These are phyloP conservation scores for Molothrus ater DNA, from an alignment of 2,797 vertebrate genomes.

Conservation along the genomic window DNA sequence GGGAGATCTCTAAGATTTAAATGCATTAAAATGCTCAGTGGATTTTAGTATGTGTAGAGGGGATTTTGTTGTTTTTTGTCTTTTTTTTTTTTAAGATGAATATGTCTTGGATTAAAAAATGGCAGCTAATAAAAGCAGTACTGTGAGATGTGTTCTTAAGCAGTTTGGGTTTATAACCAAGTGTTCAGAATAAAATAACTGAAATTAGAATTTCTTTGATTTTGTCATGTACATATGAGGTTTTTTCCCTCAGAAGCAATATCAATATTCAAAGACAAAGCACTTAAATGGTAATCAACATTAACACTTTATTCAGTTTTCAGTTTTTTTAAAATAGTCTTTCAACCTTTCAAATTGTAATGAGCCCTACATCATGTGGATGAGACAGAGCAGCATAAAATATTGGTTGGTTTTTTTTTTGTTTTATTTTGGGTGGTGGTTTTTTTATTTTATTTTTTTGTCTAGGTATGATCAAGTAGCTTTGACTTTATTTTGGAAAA, in stretches of 20 bases:
- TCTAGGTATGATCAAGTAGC: not conserved
- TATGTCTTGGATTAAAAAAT: not conserved
- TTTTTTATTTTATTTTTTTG: not conserved
- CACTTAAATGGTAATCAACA: not conserved
- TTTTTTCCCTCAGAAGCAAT: not conserved
- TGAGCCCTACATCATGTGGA: not conserved
- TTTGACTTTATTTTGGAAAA: not conserved
- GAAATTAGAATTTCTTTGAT: not conserved
- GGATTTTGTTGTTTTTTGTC: not conserved
- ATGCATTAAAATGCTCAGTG: not conserved
- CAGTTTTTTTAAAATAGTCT: not conserved
- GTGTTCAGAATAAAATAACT: not conserved
- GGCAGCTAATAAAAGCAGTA: not conserved
- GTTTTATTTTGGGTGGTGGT: not conserved
- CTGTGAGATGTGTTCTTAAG: not conserved
- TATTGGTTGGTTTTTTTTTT: fast-evolving
- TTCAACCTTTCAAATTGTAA: not conserved
- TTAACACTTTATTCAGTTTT: not conserved
- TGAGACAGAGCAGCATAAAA: not conserved
- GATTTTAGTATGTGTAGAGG: not conserved
- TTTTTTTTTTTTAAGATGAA: not conserved
- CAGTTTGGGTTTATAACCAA: not conserved
- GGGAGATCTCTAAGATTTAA: not conserved
- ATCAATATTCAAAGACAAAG: not conserved
- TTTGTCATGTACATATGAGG: not conserved